phyloP scores from a whole-genome alignment of 2,113 vertebrate species.

The Cavia porcellus region DNA sequence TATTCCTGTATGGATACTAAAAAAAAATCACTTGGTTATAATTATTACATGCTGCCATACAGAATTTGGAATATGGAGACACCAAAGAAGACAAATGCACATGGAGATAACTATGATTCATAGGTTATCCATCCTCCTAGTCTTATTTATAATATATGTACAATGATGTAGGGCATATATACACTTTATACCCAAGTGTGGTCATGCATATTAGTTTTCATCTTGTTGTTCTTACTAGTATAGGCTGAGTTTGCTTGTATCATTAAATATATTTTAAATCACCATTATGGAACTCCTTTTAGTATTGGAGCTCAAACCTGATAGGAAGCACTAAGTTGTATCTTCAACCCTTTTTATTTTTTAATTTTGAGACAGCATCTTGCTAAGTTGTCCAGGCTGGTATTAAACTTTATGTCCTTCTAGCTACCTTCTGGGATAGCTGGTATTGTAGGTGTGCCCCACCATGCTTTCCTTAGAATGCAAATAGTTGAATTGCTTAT shows the following conservation, averaged over 20 bases:
- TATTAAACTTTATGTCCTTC: not conserved
- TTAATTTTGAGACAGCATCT: not conserved
- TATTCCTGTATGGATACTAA: not conserved
- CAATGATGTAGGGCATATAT: not conserved
- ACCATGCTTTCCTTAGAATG: not conserved
- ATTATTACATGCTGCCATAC: conserved; percentile 8
- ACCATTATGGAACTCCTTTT: not conserved
- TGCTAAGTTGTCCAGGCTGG: not conserved
- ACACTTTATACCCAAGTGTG: not conserved
- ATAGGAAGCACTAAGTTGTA: not conserved
- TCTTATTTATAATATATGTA: conserved; percentile 28
- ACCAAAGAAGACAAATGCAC: conserved; percentile 14
- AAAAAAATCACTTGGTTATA: conserved; percentile 37
- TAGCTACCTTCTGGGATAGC: not conserved
- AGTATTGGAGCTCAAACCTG: not conserved
- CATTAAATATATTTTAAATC: conserved; percentile 47
- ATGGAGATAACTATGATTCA: conserved; percentile 19
- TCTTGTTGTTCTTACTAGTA: conserved; percentile 1
- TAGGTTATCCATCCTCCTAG: not conserved
- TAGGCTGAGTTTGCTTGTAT: conserved; percentile 19
- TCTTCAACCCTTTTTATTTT: not conserved
- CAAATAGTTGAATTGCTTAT: conserved; percentile 23
- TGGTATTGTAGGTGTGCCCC: not conserved
- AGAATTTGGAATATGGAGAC: conserved; percentile 34
- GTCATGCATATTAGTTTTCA: not conserved